Evolutionary conservation across 1,140 invertebrate species (phyloP), one percentile per base, ranked within the genome.

Genomic region (Bombus turneri): DNA sequence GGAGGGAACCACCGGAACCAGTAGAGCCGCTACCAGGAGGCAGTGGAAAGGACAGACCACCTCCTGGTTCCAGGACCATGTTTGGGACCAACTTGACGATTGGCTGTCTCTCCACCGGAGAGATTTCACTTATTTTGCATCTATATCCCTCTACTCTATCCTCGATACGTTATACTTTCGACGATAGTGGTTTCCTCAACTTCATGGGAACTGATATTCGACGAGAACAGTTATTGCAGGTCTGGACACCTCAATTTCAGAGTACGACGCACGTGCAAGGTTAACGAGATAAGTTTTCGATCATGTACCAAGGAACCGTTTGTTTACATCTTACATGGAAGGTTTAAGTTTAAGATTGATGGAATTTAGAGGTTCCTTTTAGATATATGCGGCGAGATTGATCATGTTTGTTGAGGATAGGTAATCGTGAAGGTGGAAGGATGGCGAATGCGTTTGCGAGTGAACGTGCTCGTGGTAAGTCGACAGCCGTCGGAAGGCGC

Each of bases 21-120:
- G 91, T 86, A 68, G 93, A 92, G 68, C 93, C 92, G 80, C 91
- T 89, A 91, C 93, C 94, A 93, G 94, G 95, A 91, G 94, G 94
- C 93, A 94, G 92, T 91, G 94, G 95, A 85, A 95, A 95, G 84
- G 95, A 95, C 91, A 95, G 88, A 89, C 94, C 94, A 92, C 94
- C 95, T 92, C 95, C 95, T 92, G 95, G 94, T 89, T 95, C 95
- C 82, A 95, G 87, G 81, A 95, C 95, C 95, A 95, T 95, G 88
- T 95, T 95, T 37, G 95, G 94, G 92, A 95, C 94, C 95, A 95
- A 93, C 92, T 92, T 91, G 89, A 86, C 82, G 84, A 81, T n/a
- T 83, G 73, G n/a, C 37, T 41, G 64, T 81, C 85, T 88, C 88
- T 86, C 86, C 84, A 28, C 34, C 39, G 88, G 89, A 91, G 80